A percentile compares a stretch with the other conserved stretches of the same genome.
These are phyloP conservation scores for Ypsolopha sequella DNA, from an alignment of 2,888 invertebrate species.

Conservation along the genomic window DNA sequence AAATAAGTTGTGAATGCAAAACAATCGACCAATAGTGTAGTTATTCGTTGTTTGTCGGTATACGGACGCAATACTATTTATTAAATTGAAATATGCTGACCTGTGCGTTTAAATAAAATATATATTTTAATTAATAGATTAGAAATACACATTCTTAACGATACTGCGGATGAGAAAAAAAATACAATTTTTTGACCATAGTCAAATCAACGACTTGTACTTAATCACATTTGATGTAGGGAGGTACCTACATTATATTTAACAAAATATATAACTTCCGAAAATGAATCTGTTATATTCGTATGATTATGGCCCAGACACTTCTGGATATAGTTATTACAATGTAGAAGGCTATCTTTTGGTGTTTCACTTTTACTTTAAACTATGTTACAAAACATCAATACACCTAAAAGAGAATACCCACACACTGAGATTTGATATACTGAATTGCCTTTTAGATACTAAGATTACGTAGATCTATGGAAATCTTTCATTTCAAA, in stretches of 20 bases:
- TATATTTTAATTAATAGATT: background rate
- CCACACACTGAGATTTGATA: background rate
- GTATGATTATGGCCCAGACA: background rate
- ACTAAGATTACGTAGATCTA: no score
- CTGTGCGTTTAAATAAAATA: background rate
- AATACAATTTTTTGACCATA: background rate
- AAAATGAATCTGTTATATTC: background rate
- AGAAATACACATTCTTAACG: no score
- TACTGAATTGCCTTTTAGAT: background rate
- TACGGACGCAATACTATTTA: background rate
- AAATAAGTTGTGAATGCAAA: no score
- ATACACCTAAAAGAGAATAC: conserved; percentile 19
- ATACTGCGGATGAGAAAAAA: no score
- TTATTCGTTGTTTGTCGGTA: background rate
- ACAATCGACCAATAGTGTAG: background rate
- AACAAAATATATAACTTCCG: background rate
- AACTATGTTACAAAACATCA: conserved; percentile 33
- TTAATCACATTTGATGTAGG: background rate
- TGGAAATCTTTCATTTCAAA: no score
- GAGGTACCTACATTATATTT: no score
- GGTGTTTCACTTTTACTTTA: conserved; percentile 59
- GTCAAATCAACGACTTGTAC: background rate
- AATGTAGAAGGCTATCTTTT: conserved; percentile 50
- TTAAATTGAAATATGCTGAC: background rate
- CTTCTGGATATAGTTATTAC: background rate